These are phyloP conservation scores for Perccottus glenii DNA, from an alignment of 2,113 vertebrate genomes.

Conservation along the genomic window DNA sequence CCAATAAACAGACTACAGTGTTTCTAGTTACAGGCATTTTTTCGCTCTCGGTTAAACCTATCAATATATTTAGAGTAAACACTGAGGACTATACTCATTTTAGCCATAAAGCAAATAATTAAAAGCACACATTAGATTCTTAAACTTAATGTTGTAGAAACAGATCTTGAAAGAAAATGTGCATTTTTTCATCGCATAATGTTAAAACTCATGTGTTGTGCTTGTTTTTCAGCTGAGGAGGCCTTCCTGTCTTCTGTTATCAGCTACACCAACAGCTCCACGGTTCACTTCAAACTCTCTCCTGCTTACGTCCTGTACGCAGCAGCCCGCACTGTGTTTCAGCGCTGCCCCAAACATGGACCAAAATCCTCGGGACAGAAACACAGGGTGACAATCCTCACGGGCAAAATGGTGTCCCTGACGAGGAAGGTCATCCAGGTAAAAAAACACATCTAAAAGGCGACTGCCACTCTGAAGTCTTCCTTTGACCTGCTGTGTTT, in stretches of 20 bases:
- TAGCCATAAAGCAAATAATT: too few relatives aligned
- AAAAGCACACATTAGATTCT: too few relatives aligned
- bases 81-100: too few relatives aligned
- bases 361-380: conserved; percentile 73
- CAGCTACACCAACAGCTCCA: conserved; percentile 92
- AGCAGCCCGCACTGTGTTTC: conserved; percentile 85
- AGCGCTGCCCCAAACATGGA: conserved; percentile 76
- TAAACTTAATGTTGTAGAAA: too few relatives aligned
- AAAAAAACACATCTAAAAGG: conserved; percentile 50
- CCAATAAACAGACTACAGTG: too few relatives aligned
- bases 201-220: too few relatives aligned
- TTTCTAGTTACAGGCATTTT: too few relatives aligned
- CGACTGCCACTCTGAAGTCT: too few relatives aligned
- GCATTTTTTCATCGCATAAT: too few relatives aligned
- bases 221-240: conserved; percentile 34
- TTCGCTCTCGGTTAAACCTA: too few relatives aligned
- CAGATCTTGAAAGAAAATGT: too few relatives aligned
- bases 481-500: conserved; percentile 1
- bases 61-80: too few relatives aligned
- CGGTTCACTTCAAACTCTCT: conserved; percentile 91
- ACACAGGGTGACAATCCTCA: conserved; percentile 79
- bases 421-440: conserved; percentile 92
- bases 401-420: conserved; percentile 91
- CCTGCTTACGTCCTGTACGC: conserved; percentile 91
- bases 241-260: conserved; percentile 85